Base-by-base conservation (phyloP, 2,888 invertebrate genomes). In the Argynnis bischoffii region DNA sequence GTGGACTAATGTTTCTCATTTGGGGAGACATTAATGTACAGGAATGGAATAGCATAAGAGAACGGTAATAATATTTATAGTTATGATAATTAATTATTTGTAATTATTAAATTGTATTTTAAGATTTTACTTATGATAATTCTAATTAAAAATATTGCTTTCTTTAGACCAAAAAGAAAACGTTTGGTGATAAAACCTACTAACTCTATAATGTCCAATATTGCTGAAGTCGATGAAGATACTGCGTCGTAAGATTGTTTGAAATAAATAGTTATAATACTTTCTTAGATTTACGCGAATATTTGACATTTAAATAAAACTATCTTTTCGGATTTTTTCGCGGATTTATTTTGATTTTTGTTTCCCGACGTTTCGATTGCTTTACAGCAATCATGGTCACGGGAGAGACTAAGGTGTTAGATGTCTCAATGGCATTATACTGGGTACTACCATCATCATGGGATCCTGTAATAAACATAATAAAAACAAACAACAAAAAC, bases 21-120 rank as follows among this genome's bases (percentile, higher is more conserved):
- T 90, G 89, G 86, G 92, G 92, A 31, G 87, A 91, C 69, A 87
- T 84, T 3, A 72, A 83, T 61, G 75, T 86, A 6, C 92, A 92
- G 68, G 79, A 86, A 1, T 92, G 92, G 92, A 90, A 90, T 74
- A 79, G 80, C 41, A 78, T 80, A 63, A 76, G 69, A 51, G 48
- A 26, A 41, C 35, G 2, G 31, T 31, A 48, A 26, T 16, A 48
- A 59, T 47, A 48, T 59, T 26, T 48, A 4, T 21, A n/a, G 21
- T 59, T 31, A 16, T 21, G 46, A 15, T 46, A 8, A 41, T 21
- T 15, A 35, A 47, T 14, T 14, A 6, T 50, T 59, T 54, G 14
- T 3, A 64, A 51, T 53, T 1, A 18, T 41, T 48, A 21, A 15
- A 59, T 15, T 0, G n/a, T 6, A 51, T 41, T 2, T 11, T 41